Base-by-base conservation (phyloP, 1,140 invertebrate genomes). In the Megalonaias nervosa region DNA sequence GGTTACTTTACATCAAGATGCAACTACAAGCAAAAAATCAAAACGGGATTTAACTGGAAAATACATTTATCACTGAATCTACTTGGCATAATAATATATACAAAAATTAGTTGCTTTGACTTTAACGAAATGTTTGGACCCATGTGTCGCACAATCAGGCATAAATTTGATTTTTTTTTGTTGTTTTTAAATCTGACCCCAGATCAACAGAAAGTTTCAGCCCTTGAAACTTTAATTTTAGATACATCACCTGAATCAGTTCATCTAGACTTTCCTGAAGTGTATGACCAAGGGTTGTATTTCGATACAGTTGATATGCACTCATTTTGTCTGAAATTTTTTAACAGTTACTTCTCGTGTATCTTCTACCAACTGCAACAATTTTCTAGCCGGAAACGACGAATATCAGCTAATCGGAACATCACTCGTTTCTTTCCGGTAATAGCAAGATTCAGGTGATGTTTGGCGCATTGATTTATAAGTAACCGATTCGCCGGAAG, bases 251-350 rank as follows among this genome's bases (percentile, higher is more conserved):
- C 87, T 92, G 95, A 85, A 98, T 95, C 65, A 98, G 91, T 92
- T 99, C 97, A 86, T 99, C 97, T 12, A 99, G 92, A 90, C 95
- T 98, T 92, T 99, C 97, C 91, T 99, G 97, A 67, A 99, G 91
- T 1, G 98, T 98, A 89, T 98, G 96, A 0, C 98, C 98, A 78
- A 99, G 92, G 1, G 98, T 99, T 19, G 98, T 99, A 87, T 99
- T 99, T 91, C 98, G 94, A 90, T 99, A 99, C 21, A 99, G 92
- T 92, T 99, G 98, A 92, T 99, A 90, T n/a, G 75, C 64, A 81
- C 86, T 88, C 88, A 89, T 89, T 31, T 72, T 82, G 31, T 48
- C 38, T 48, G 6, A 48, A 48, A 48, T 48, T 4, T 48, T 48
- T 11, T 48, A 48, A 48, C 2, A 48, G 38, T 4, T 6, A 48